Evolutionary conservation across 2,888 invertebrate genomes (phyloP).

Genomic region (Oxyteleia sp.): DNA sequence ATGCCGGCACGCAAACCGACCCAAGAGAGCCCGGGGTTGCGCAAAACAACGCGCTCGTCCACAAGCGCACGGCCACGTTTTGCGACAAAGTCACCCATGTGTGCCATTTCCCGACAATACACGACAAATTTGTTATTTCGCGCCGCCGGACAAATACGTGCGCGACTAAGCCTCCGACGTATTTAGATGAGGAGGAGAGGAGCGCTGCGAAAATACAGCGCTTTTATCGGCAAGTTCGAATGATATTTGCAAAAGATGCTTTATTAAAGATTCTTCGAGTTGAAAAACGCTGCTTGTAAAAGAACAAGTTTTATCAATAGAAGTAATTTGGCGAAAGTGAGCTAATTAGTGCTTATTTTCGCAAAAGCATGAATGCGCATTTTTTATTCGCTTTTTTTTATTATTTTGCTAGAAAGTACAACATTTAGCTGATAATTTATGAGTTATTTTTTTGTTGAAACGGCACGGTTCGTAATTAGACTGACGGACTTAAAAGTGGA

Average conservation of each 20-base stretch:
- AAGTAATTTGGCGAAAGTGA: no score
- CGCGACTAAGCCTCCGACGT: slow-evolving; percentile 26
- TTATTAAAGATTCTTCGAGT: not conserved
- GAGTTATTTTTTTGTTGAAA: no score
- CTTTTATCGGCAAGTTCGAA: slow-evolving; percentile 57
- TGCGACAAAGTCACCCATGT: slow-evolving; percentile 78
- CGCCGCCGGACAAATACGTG: slow-evolving; percentile 51
- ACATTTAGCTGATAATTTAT: no score
- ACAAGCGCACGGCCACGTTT: slow-evolving; percentile 75
- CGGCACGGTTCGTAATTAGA: slow-evolving; percentile 1
- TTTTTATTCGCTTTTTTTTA: no score
- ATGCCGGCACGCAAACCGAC: slow-evolving; percentile 94
- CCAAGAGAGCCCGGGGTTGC: slow-evolving; percentile 34
- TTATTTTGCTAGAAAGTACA: no score
- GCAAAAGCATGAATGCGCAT: no score
- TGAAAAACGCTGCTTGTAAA: not conserved
- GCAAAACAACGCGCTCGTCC: slow-evolving; percentile 49
- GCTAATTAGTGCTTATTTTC: no score
- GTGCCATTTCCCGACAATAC: slow-evolving; percentile 77
- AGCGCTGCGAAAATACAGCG: slow-evolving; percentile 55
- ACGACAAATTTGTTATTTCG: slow-evolving; percentile 77
- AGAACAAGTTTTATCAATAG: no score
- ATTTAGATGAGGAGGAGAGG: slow-evolving; percentile 48
- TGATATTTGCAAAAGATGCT: not conserved
- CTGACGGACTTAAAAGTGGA: slow-evolving; percentile 3